phyloP scores from a whole-genome alignment of 2,797 vertebrate species.

The Phrynocephalus vlangalii region DNA sequence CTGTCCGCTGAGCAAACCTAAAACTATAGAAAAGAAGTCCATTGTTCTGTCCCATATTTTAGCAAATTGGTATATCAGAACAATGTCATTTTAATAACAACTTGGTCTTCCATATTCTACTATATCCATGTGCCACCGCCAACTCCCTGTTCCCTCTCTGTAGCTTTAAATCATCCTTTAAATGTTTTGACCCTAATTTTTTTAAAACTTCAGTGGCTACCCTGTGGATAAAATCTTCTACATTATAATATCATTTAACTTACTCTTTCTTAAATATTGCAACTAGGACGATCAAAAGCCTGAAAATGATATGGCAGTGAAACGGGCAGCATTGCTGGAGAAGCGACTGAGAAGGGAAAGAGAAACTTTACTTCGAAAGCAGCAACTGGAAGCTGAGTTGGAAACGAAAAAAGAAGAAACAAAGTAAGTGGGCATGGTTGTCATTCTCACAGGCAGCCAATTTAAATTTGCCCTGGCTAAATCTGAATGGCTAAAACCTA shows the following conservation, averaged over 20 bases:
- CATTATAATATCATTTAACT: constrained; percentile 19
- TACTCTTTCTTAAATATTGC: constrained; percentile 55
- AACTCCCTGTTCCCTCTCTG: not conserved
- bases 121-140: not conserved
- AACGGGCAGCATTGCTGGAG: constrained; percentile 92
- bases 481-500: not conserved
- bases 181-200: not conserved
- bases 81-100: not conserved
- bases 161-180: not conserved
- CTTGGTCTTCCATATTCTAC: not conserved
- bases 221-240: not conserved
- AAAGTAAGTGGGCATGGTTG: constrained; percentile 76
- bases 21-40: not conserved
- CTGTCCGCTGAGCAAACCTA: not conserved
- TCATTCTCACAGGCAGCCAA: not conserved
- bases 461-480: not conserved
- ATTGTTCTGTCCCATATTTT: not conserved
- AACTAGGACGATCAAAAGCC: constrained; percentile 92
- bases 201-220: not conserved
- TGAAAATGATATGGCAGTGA: constrained; percentile 95
- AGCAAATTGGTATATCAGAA: not conserved
- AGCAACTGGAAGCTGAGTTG: constrained; percentile 91
- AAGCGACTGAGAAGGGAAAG: constrained; percentile 93
- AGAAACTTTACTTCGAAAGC: constrained; percentile 91
- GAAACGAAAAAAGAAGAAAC: constrained; percentile 96